Evolutionary conservation across 2,113 vertebrate species (phyloP), one percentile per base, ranked within the genome.

Genomic region (Onychostruthus taczanowskii): DNA sequence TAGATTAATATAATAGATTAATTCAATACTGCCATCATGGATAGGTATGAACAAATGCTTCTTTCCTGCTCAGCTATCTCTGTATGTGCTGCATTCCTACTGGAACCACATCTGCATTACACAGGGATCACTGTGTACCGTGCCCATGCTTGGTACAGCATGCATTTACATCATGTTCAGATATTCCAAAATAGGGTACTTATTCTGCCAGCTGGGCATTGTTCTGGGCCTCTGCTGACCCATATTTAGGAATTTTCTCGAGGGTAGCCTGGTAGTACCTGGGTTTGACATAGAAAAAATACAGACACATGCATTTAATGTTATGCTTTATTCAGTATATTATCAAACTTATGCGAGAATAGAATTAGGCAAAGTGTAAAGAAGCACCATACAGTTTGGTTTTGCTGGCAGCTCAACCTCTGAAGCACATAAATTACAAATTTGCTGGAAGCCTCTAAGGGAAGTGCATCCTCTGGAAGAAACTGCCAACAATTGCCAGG

Each of bases 41-140:
- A 14, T 37, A 70, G 23, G 37, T 70, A 16, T 18, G 31, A 61
- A 74, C 22, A 56, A 85, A 83, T 33, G 39, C 26, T 74, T 23
- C 22, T 59, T 79, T 56, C 41, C 43, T 49, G 21, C 22, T 78
- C 70, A 44, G 47, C 27, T 37, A 0, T 61, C 33, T 61, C 19
- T 31, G 21, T 70, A 12, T 61, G 55, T 52, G 33, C 33, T 1
- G 0, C 44, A 11, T 55, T 74, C 18, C 55, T 82, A 1, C 49
- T 53, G 55, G 23, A 55, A 66, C 35, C 37, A 49, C 22, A 41
- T 33, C 44, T 68, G 17, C 28, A 13, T 35, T n/a, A 16, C 28
- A 19, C 0, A 0, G 31, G 27, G 23, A 37, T 30, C 41, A 46
- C 9, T 1, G 2, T 39, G 39, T 39, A 8, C 39, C 39, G 39